Conservation (phyloP, 2,113 vertebrate species). For the Mus spicilegus region DNA sequence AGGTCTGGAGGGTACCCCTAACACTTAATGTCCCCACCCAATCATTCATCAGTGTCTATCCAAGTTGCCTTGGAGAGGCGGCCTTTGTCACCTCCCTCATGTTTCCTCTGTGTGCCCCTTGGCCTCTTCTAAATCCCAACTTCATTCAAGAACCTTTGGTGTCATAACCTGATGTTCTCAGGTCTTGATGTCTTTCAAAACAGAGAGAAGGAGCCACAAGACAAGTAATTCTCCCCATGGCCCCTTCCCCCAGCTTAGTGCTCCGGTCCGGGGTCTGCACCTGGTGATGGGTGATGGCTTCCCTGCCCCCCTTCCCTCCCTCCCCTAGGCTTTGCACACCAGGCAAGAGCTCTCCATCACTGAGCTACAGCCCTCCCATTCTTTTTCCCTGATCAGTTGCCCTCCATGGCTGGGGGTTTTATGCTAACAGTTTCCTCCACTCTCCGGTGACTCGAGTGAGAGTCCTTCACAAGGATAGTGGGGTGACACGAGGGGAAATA, state of each 20-base stretch:
- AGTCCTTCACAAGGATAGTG: background rate
- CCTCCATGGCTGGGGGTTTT: background rate
- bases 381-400: background rate
- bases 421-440: background rate
- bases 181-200: slow-evolving; percentile 28
- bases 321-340: background rate
- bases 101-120: background rate
- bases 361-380: background rate
- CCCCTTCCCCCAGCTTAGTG: background rate
- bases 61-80: background rate
- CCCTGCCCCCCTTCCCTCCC: too few species aligned
- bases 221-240: background rate
- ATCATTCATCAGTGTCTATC: background rate
- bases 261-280: background rate
- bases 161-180: background rate
- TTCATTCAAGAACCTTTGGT: background rate
- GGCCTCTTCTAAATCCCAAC: background rate
- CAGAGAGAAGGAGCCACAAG: background rate
- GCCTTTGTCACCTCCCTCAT: background rate
- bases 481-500: background rate
- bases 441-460: background rate
- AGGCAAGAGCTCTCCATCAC: background rate
- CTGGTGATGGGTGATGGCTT: background rate
- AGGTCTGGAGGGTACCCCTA: background rate
- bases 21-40: background rate